These are phyloP conservation scores for Eublepharis macularius DNA, from an alignment of 2,113 vertebrate species.

Conservation along the genomic window DNA sequence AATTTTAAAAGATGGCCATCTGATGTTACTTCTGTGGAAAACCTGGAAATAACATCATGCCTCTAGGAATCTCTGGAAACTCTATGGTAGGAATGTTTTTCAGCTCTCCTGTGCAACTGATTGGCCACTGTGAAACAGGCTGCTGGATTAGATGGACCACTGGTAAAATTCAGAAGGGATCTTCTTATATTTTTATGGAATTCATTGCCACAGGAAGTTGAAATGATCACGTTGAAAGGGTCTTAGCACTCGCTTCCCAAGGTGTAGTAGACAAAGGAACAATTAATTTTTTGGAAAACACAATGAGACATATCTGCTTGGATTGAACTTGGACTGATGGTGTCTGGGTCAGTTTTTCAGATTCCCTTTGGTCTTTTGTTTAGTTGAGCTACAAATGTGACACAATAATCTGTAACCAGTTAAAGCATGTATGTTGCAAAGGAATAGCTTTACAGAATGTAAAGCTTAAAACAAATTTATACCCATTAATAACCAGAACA, in stretches of 20 bases:
- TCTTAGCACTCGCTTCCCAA: neutral
- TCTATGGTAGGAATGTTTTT: too few species aligned
- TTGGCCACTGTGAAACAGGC: too few species aligned
- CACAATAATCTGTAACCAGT: slow-evolving; percentile 36
- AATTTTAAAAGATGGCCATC: too few species aligned
- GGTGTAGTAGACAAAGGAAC: neutral
- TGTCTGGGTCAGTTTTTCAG: slow-evolving; percentile 3
- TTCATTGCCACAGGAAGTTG: neutral
- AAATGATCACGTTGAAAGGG: neutral
- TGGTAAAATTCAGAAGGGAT: too few species aligned
- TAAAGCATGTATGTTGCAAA: slow-evolving; percentile 32
- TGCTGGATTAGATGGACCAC: too few species aligned
- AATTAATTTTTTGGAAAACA: neutral
- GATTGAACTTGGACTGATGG: neutral
- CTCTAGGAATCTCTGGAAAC: too few species aligned
- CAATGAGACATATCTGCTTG: neutral
- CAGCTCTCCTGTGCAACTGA: too few species aligned
- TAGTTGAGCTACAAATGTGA: slow-evolving; percentile 40
- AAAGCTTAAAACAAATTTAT: slow-evolving; percentile 19
- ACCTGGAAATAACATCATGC: too few species aligned
- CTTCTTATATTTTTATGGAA: neutral
- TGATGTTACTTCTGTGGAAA: too few species aligned
- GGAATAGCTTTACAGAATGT: slow-evolving; percentile 26
- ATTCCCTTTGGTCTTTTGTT: slow-evolving; percentile 22
- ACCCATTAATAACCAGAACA: slow-evolving; percentile 16